A percentile compares a stretch with the other conserved stretches of the same genome.
phyloP scores from a whole-genome alignment of 1,140 invertebrate species.

The Eueides isabella region DNA sequence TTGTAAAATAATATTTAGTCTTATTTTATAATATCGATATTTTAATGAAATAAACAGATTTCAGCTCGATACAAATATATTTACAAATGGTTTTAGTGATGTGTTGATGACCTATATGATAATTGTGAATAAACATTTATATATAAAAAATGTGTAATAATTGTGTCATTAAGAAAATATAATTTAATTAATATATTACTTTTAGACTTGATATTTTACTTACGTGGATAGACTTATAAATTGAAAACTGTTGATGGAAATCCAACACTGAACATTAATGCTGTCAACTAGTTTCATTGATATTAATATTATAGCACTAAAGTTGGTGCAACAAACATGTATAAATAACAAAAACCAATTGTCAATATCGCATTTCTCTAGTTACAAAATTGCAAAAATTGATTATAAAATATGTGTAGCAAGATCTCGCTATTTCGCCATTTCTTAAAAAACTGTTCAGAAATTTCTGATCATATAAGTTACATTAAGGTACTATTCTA shows the following conservation, averaged over 20 bases:
- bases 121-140: conserved; percentile 33
- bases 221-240: conserved; percentile 57
- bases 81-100: conserved; percentile 23
- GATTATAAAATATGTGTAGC: conserved; percentile 61
- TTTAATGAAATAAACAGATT: background rate
- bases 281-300: conserved; percentile 56
- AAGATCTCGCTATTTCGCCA: conserved; percentile 73
- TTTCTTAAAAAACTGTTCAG: conserved; percentile 51
- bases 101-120: conserved; percentile 34
- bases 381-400: conserved; percentile 56
- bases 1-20: background rate
- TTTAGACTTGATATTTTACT: conserved; percentile 31
- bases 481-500: background rate
- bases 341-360: conserved; percentile 45
- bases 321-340: conserved; percentile 46
- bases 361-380: conserved; percentile 61
- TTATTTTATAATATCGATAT: background rate
- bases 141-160: background rate
- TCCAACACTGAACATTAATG: conserved; percentile 54
- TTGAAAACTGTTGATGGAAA: conserved; percentile 55
- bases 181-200: background rate
- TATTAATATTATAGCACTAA: conserved; percentile 48
- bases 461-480: background rate
- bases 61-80: conserved; percentile 1
- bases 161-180: background rate